These are phyloP conservation scores for Coronaproctus castanopsis DNA, from an alignment of 2,888 invertebrate species.

Conservation along the genomic window DNA sequence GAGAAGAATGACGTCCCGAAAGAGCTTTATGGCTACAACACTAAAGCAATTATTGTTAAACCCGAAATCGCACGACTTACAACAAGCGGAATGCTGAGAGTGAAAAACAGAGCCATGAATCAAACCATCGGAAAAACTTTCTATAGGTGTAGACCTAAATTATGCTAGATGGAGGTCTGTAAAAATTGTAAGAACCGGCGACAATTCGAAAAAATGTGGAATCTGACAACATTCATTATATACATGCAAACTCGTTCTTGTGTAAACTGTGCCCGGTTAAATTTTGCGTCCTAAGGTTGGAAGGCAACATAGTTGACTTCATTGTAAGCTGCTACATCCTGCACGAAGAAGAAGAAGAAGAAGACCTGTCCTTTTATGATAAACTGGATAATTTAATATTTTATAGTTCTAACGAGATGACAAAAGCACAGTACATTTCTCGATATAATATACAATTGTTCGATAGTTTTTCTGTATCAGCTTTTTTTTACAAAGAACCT, in stretches of 20 bases:
- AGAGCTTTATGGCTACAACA: not conserved
- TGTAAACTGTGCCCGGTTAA: not conserved
- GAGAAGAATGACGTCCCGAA: not conserved
- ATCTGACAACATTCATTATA: not conserved
- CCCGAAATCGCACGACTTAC: not conserved
- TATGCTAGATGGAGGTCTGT: not conserved
- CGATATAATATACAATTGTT: too few species aligned
- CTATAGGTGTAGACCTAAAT: not conserved
- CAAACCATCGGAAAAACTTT: not conserved
- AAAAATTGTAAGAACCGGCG: not conserved
- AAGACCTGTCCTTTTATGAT: too few species aligned
- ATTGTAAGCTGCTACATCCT: not conserved
- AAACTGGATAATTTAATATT: too few species aligned
- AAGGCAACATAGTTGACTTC: not conserved
- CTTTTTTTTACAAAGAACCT: not conserved
- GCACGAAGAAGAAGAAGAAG: not conserved
- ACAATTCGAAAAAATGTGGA: not conserved
- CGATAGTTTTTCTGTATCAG: too few species aligned
- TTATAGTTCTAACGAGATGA: too few species aligned
- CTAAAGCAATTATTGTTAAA: not conserved
- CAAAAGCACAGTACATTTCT: too few species aligned
- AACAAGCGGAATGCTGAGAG: not conserved
- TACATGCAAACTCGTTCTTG: not conserved
- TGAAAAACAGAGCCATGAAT: not conserved
- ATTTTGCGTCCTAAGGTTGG: not conserved